Evolutionary conservation across 1,140 invertebrate genomes (phyloP).

Genomic region (Diploscapter pachys): DNA sequence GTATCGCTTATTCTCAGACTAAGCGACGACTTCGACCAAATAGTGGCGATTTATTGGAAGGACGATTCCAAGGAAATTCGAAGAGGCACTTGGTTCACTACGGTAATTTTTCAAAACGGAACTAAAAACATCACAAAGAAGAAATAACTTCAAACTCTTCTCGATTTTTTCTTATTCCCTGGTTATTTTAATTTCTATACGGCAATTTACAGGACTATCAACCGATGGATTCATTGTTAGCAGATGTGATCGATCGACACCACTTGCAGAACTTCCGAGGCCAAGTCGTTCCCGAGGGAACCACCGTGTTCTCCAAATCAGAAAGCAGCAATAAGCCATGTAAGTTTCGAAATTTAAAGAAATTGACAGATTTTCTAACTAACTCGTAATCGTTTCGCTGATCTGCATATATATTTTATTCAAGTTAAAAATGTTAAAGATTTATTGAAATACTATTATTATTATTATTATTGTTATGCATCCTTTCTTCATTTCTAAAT

Average conservation of each 20-base stretch:
- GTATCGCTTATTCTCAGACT: conserved; percentile 17
- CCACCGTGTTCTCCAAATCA: conserved; percentile 54
- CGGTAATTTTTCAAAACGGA: conserved; percentile 32
- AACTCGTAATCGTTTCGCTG: too few relatives aligned
- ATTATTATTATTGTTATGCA: too few relatives aligned
- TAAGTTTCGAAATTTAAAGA: conserved; percentile 24
- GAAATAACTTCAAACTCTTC: not conserved
- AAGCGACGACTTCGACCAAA: conserved; percentile 22
- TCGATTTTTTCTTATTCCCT: not conserved
- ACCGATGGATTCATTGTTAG: conserved; percentile 47
- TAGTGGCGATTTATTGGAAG: conserved; percentile 51
- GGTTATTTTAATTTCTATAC: not conserved
- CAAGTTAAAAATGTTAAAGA: too few relatives aligned
- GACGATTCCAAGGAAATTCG: conserved; percentile 46
- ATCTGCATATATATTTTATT: too few relatives aligned
- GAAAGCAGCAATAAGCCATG: conserved; percentile 56
- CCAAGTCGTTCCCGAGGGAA: conserved; percentile 55
- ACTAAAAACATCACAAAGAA: not conserved
- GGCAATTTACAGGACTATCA: conserved; percentile 37
- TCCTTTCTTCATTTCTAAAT: too few relatives aligned
- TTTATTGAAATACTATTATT: too few relatives aligned
- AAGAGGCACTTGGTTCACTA: conserved; percentile 53
- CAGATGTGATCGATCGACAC: conserved; percentile 52
- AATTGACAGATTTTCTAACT: too few relatives aligned
- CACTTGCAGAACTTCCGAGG: conserved; percentile 53